Evolutionary conservation across 2,797 vertebrate genomes (phyloP), one percentile per base, ranked within the genome.

Genomic region (Acanthurus lineatus): DNA sequence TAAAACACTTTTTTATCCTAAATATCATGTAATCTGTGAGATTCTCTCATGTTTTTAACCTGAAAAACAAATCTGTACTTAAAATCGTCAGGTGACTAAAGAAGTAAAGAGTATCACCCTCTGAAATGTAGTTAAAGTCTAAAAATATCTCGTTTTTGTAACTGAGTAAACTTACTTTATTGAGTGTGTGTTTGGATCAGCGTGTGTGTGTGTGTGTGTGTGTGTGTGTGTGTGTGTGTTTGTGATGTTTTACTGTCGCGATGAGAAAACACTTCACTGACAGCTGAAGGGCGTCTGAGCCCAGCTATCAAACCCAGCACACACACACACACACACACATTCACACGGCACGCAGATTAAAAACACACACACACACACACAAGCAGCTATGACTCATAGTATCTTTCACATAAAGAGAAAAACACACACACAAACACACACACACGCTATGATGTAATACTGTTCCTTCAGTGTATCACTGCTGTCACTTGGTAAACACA

Each of bases 211-310:
- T 8, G 38, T 20, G 51, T 59, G 69, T 62, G 47, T 65, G 59
- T 48, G 15, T 3, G 53, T n/a, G 68, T 35, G 53, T 51, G 44
- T 44, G 45, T 28, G 38, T 51, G 35, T 0, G 51, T 1, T 10
- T 59, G 45, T 28, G 61, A 28, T 47, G 45, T 63, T 73, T 71
- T 67, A 49, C 42, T 65, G 79, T 63, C 17, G 44, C 52, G 57
- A 25, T 58, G 76, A 70, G 32, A 71, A 47, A 58, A 20, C 66
- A 35, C 28, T n/a, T 76, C 59, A 44, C 64, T 62, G 77, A 72
- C 85, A 67, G 45, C 52, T 79, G 72, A 82, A 79, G 75, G 78
- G 79, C 78, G 15, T 20, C 62, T 40, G 47, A 54, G 35, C 22
- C 10, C 0, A 15, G 35, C 63, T 52, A 60, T 59, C 63, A 71